Conservation (phyloP, 2,113 vertebrate species). For the Triplophysa tibetana region DNA sequence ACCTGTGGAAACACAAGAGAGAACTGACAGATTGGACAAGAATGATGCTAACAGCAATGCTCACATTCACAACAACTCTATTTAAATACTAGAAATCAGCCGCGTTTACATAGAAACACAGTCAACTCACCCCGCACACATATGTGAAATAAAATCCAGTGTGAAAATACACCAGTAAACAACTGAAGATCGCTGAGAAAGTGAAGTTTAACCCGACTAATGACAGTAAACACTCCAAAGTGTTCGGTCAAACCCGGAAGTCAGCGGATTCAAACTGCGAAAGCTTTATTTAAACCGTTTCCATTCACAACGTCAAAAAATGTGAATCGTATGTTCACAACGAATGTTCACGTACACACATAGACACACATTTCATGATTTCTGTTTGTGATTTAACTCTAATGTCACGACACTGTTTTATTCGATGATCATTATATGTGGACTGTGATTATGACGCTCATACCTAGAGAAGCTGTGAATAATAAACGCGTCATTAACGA, state of each 20-base stretch:
- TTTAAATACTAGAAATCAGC: neutral
- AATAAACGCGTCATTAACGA: neutral
- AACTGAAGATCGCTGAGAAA: constrained; percentile 49
- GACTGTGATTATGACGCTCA: neutral
- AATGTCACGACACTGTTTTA: too few species aligned
- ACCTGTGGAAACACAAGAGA: neutral
- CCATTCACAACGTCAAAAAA: neutral
- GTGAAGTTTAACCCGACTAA: neutral
- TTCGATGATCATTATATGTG: too few species aligned
- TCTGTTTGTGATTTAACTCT: neutral
- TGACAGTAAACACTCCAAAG: neutral
- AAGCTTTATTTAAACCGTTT: constrained; percentile 35
- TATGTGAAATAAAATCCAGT: neutral
- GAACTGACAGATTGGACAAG: neutral
- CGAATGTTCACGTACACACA: neutral
- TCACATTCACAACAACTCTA: neutral
- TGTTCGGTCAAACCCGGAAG: constrained; percentile 18
- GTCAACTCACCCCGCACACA: neutral
- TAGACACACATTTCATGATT: neutral
- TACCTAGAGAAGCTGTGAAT: too few species aligned
- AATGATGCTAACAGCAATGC: neutral
- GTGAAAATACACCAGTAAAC: neutral
- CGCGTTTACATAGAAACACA: neutral
- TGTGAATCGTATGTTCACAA: neutral
- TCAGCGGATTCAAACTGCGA: neutral